Evolutionary conservation across 2,797 vertebrate species (phyloP).

Genomic region (Eurystomus glaucurus): DNA sequence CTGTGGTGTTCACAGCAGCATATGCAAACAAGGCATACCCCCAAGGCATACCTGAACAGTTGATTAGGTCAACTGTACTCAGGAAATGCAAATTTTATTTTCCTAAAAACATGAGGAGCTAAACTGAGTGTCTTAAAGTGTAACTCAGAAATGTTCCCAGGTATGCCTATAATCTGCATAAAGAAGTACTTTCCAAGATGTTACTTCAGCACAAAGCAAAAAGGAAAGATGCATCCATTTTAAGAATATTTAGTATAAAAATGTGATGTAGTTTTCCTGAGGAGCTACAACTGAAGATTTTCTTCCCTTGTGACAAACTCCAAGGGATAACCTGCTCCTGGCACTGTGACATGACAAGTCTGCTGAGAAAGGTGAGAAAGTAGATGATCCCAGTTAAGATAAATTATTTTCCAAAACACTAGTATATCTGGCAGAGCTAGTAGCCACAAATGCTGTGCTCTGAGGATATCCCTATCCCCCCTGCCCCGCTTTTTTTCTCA

Average conservation of each 20-base stretch:
- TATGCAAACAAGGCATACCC: neutral
- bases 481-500: neutral
- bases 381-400: constrained; percentile 37
- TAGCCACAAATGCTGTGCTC: neutral
- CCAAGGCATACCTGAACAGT: neutral
- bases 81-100: neutral
- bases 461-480: neutral
- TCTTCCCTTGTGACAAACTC: constrained; percentile 14
- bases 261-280: neutral
- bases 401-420: constrained; percentile 34
- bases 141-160: neutral
- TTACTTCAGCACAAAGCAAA: neutral
- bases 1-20: neutral
- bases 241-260: neutral
- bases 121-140: neutral
- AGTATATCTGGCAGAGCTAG: neutral
- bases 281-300: neutral
- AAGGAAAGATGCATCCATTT: neutral
- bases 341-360: constrained; percentile 18
- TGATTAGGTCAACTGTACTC: neutral
- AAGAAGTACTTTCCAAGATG: neutral
- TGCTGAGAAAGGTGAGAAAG: neutral
- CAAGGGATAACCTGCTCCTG: constrained; percentile 15
- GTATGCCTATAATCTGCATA: neutral
- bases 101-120: accelerated